A percentile compares a stretch with the other conserved stretches of the same genome.
phyloP scores from a whole-genome alignment of 2,113 vertebrate species.

The Carassius gibelio region DNA sequence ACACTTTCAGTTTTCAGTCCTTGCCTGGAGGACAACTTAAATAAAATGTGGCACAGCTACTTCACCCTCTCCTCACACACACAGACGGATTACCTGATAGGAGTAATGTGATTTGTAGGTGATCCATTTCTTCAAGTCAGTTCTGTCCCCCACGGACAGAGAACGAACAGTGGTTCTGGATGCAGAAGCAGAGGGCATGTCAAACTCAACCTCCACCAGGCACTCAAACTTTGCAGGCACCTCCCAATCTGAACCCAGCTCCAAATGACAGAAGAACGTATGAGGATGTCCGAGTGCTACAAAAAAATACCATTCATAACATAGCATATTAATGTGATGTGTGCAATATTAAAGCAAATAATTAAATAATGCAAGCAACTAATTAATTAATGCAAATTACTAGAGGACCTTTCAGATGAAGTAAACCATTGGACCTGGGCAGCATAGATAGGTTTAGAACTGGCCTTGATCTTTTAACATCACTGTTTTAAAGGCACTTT shows the following conservation, averaged over 20 bases:
- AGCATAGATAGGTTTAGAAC: background rate
- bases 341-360: background rate
- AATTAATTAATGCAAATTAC: background rate
- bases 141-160: constrained; percentile 81
- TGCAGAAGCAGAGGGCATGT: constrained; percentile 84
- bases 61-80: background rate
- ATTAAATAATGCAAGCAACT: background rate
- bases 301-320: background rate
- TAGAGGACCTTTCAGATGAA: background rate
- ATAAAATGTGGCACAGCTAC: background rate
- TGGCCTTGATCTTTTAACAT: background rate
- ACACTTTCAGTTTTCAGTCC: background rate
- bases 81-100: constrained; percentile 79
- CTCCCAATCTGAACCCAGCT: constrained; percentile 88
- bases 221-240: constrained; percentile 81
- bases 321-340: background rate
- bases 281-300: constrained; percentile 84
- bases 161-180: constrained; percentile 83
- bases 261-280: constrained; percentile 88
- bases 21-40: background rate
- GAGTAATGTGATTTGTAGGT: constrained; percentile 86
- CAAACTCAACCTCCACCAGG: constrained; percentile 84
- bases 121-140: constrained; percentile 84
- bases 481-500: no score
- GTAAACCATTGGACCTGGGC: background rate